Evolutionary conservation across 2,797 vertebrate species (phyloP), one percentile per base, ranked within the genome.

Genomic region (Gymnoscopelus braueri): DNA sequence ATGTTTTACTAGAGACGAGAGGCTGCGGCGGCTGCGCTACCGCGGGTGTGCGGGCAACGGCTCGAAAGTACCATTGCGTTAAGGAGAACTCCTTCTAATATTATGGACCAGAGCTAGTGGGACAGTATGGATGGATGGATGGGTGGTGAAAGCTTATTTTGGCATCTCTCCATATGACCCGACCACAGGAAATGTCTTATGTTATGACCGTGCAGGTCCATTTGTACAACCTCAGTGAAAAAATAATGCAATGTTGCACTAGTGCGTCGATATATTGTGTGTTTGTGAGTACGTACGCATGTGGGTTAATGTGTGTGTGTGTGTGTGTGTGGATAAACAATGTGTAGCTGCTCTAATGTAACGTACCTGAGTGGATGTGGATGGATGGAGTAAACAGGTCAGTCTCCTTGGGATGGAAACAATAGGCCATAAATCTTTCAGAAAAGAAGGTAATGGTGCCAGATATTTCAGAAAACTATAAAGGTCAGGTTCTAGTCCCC

Each of bases 341-440:
- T 47, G 11, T 23, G 23, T 15, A 24, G 12, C 8, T 12, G 44
- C 12, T 7, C 50, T 63, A 52, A 14, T 52, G 49, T 63, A 52
- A 14, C 24, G 14, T 51, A 59, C 39, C 5, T 9, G 39, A 44
- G 39, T 23, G 48, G 29, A 29, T 13, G 14, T 23, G 32, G 29
- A 53, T 65, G 54, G 62, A 65, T 63, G 62, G 72, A 60, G 55
- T 81, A 73, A 76, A 74, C 67, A 67, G 67, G 53, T 51, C 61
- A 14, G 67, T 65, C 61, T 69, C 64, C 48, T 71, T 51, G 74
- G 67, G 62, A 65, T 74, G 71, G 58, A 67, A 77, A 74, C 79
- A 74, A 48, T 62, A 29, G 75, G 58, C 62, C 32, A 81, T 81
- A 69, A 81, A 77, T 81, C 75, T 74, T 67, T 64, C 24, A 53